Conservation (phyloP, 2,888 invertebrate species). For the Drosophila parthenogenetica region DNA sequence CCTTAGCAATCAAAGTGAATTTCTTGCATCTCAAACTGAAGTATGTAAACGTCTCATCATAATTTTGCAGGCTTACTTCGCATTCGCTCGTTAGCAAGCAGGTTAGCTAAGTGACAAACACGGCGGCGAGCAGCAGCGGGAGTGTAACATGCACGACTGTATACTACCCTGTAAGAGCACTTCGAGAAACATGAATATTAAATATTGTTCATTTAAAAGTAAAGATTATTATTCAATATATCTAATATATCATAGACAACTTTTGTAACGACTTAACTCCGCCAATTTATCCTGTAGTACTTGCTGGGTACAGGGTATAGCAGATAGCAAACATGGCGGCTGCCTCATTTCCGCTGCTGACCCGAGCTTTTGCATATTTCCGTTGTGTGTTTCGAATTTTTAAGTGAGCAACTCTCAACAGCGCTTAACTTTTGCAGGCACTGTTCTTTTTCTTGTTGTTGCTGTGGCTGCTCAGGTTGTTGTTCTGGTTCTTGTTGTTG, state of each 20-base stretch:
- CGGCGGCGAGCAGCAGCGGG: background rate
- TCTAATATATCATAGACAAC: no score
- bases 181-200: no score
- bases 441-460: constrained; percentile 36
- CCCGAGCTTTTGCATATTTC: constrained; percentile 80
- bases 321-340: constrained; percentile 58
- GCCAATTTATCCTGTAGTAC: background rate
- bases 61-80: constrained; percentile 43
- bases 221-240: no score
- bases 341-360: constrained; percentile 78
- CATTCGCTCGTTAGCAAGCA: constrained; percentile 68
- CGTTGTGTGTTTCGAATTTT: constrained; percentile 82
- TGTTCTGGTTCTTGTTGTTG: constrained; percentile 29
- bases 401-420: constrained; percentile 77
- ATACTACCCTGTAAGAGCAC: constrained; percentile 23
- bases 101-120: constrained; percentile 11
- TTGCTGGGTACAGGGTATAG: constrained; percentile 10
- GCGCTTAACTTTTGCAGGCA: constrained; percentile 46
- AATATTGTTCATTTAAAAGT: background rate
- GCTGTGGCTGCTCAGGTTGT: constrained; percentile 18
- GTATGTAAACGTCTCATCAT: constrained; percentile 39
- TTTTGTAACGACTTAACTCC: no score
- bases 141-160: background rate
- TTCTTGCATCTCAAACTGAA: constrained; percentile 38
- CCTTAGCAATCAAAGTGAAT: constrained; percentile 54